Base-by-base conservation (phyloP, 2,113 vertebrate genomes). In the Dicerorhinus sumatrensis region DNA sequence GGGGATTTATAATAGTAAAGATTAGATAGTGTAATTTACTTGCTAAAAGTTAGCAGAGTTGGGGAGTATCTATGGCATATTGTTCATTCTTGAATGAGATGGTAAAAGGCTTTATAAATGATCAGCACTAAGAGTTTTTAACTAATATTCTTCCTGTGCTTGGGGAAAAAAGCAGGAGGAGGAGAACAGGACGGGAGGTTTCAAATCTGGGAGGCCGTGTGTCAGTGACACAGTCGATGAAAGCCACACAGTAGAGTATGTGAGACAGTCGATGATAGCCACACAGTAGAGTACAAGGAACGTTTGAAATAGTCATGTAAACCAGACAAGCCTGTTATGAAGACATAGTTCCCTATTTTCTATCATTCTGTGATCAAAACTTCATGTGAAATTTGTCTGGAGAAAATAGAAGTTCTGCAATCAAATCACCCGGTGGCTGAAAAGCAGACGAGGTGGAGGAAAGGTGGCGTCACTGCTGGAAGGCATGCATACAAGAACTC, bases 1-100 rank as follows among this genome's bases (percentile, higher is more conserved):
- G 7, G 8, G 9, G n/a, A 63, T 46, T 80, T 94, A 72, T 56
- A 58, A 76, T 82, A 85, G 86, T 77, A 90, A 95, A 90, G 9
- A 76, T 76, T 70, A 86, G 1, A 33, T 63, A 5, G 6, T n/a
- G 0, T 76, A 86, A 77, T 54, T 70, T 96, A 70, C 46, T 88
- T 39, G 12, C 54, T 65, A 63, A 72, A 69, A 75, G 8, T 76
- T 88, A 77, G 89, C 36, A 46, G 8, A n/a, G 1, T 36, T 83
- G 25, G 21, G 33, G 8, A 67, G 36, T 51, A 46, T 46, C 29
- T 17, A 58, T 9, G 33, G 11, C 21, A 5, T 29, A 25, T 17
- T 87, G 70, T 58, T 76, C 25, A 16, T 56, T 69, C 69, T 46
- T 46, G 31, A 86, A 23, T 25, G 54, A 90, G 56, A 65, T 36